Percentiles rank a stretch among this genome's conserved stretches.
phyloP scores from a whole-genome alignment of 2,113 vertebrate genomes.

The Salvelinus alpinus region DNA sequence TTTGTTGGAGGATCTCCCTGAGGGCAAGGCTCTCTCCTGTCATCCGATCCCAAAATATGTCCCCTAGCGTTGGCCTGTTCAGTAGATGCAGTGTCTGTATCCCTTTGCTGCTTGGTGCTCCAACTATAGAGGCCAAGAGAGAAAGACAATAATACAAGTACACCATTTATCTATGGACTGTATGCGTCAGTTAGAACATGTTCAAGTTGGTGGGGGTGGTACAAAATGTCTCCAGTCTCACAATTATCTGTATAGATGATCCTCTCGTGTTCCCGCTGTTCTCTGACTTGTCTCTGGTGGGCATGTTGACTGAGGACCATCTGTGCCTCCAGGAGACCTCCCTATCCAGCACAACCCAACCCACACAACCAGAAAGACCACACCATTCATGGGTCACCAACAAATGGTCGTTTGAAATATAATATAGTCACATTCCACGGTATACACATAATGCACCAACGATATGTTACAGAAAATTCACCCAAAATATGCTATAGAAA shows the following conservation, averaged over 20 bases:
- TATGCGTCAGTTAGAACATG: not conserved
- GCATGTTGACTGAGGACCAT: conserved; percentile 48
- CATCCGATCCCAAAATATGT: conserved; percentile 76
- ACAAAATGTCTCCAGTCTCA: conserved; percentile 17
- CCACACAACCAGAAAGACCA: too few species aligned
- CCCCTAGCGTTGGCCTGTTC: conserved; percentile 54
- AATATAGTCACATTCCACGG: too few species aligned
- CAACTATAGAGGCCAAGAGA: conserved; percentile 13
- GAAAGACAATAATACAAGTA: not conserved
- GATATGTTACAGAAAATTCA: too few species aligned
- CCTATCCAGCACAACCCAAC: conserved; percentile 22
- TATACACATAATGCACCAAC: too few species aligned
- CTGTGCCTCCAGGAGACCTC: conserved; percentile 55
- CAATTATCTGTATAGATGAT: conserved; percentile 36
- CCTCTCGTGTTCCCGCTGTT: conserved; percentile 33
- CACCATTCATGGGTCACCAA: too few species aligned
- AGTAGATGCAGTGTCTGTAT: conserved; percentile 44
- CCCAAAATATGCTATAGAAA: too few species aligned
- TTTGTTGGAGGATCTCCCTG: conserved; percentile 36
- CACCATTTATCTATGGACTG: not conserved
- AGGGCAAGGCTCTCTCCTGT: conserved; percentile 69
- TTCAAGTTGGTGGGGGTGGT: not conserved
- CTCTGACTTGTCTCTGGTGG: conserved; percentile 45
- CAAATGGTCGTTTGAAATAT: too few species aligned
- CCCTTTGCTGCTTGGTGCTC: conserved; percentile 10